Base-by-base conservation (phyloP, 2,888 invertebrate species). In the Psylliodes chrysocephalus region DNA sequence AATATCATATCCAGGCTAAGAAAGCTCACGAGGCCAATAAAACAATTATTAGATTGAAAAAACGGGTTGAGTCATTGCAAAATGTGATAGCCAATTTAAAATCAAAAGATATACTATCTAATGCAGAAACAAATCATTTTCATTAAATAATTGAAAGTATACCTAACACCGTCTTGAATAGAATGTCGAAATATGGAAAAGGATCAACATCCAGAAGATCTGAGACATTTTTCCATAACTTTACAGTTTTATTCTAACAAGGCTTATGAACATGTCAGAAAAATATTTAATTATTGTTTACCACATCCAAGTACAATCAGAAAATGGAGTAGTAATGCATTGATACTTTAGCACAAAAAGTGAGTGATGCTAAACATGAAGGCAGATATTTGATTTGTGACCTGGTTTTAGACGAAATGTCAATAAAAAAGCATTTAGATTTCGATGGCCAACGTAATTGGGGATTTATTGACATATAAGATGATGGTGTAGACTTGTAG, bases 351-450 rank as follows among this genome's bases (percentile, higher is more conserved):
- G 52, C 52, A 42, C 5, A 5, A 8, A 67, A 67, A 49, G 40
- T 61, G 7, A 7, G 18, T 28, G 61, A 64, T 15, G 44, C 49
- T 12, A 17, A 46, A 19, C 2, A 10, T 2, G 10, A 19, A 10
- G 19, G 52, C 1, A 30, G 19, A n/a, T 28, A 55, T 49, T 33
- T 54, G 12, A 51, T 70, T 35, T 71, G 66, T 38, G 56, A 49
- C 8, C n/a, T 72, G 35, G 28, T 71, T 44, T 40, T 71, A 19
- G 70, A 72, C 55, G 70, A 72, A 63, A 71, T 70, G 59, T 18
- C 68, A 17, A 66, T 70, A 18, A 71, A 63, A 63, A 71, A 70
- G 42, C 63, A 67, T 56, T 68, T 73, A 15, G 65, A 71, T 14
- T 66, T 63, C 57, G 63, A 66, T 61, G 66, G 70, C 5, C 46